phyloP scores from a whole-genome alignment of 2,113 vertebrate genomes.

The Pollachius pollachius region DNA sequence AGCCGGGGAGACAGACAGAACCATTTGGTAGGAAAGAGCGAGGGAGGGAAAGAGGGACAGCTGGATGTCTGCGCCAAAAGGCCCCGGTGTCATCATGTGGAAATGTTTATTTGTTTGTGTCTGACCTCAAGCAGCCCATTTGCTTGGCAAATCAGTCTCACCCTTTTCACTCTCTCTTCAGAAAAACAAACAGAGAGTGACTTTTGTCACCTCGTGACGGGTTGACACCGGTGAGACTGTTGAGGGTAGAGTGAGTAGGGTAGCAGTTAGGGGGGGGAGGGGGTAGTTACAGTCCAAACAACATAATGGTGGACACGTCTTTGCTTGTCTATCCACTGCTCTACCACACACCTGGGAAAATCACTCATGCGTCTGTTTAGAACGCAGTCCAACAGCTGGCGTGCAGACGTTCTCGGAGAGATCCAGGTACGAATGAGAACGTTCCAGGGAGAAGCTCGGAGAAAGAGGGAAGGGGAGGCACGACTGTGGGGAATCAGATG shows the following conservation, averaged over 20 bases:
- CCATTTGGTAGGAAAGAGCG: conserved; percentile 46
- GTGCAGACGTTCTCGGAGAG: conserved; percentile 39
- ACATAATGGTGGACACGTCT: conserved; percentile 2
- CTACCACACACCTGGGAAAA: conserved; percentile 35
- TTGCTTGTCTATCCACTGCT: conserved; percentile 7
- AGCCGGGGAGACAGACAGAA: conserved; percentile 20
- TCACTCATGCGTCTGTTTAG: not conserved
- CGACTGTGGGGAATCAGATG: no score
- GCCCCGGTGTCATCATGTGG: conserved; percentile 28
- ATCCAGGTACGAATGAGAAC: conserved; percentile 29
- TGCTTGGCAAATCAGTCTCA: conserved; percentile 20
- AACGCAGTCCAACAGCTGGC: conserved; percentile 41
- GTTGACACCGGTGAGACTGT: not conserved
- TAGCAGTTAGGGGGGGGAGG: not conserved
- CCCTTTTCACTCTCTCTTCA: conserved; percentile 9
- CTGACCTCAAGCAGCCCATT: conserved; percentile 1
- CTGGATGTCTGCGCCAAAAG: conserved; percentile 43
- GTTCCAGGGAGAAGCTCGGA: conserved; percentile 24
- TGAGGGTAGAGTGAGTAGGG: no score
- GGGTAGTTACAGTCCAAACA: not conserved
- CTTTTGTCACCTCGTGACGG: not conserved
- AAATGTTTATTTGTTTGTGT: conserved; percentile 31
- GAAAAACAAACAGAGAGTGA: no score
- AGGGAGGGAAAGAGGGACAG: conserved; percentile 40
- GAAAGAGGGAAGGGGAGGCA: conserved; percentile 26